These are phyloP conservation scores for Gymnarchus niloticus DNA, from an alignment of 2,113 vertebrate genomes.

Conservation along the genomic window DNA sequence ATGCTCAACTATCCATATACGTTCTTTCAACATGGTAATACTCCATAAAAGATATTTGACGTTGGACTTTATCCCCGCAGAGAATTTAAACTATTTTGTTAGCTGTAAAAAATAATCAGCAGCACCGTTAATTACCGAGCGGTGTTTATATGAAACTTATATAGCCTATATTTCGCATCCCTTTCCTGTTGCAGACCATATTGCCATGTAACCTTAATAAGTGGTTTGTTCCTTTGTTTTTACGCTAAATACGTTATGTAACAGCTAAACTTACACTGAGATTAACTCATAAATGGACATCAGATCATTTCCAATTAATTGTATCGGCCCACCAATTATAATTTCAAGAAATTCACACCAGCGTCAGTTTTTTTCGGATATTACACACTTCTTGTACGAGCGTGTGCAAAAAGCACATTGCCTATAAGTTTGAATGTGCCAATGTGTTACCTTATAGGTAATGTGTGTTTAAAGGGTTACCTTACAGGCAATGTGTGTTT, in stretches of 20 bases:
- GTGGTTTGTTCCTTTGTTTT: not conserved
- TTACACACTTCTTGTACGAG: not conserved
- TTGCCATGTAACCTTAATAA: constrained; percentile 1
- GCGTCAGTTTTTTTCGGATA: not conserved
- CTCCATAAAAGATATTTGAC: no score
- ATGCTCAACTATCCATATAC: no score
- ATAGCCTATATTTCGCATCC: not conserved
- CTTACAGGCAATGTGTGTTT: not conserved
- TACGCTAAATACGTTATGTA: constrained; percentile 39
- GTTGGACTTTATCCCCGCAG: no score
- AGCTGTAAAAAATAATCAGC: not conserved
- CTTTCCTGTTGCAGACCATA: not conserved
- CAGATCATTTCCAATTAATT: not conserved
- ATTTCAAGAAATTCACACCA: not conserved
- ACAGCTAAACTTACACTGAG: constrained; percentile 42
- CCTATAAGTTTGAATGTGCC: not conserved
- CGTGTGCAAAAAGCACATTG: no score
- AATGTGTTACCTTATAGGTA: not conserved
- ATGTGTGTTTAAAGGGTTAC: not conserved
- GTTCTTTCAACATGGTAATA: no score
- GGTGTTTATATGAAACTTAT: not conserved
- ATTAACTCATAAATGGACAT: constrained; percentile 35
- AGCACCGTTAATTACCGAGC: not conserved
- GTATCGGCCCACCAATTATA: not conserved
- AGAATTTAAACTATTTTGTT: not conserved